A percentile compares a stretch with the other conserved stretches of the same genome.
Conservation (phyloP, 2,797 vertebrate genomes). For the Dipus sagitta region DNA sequence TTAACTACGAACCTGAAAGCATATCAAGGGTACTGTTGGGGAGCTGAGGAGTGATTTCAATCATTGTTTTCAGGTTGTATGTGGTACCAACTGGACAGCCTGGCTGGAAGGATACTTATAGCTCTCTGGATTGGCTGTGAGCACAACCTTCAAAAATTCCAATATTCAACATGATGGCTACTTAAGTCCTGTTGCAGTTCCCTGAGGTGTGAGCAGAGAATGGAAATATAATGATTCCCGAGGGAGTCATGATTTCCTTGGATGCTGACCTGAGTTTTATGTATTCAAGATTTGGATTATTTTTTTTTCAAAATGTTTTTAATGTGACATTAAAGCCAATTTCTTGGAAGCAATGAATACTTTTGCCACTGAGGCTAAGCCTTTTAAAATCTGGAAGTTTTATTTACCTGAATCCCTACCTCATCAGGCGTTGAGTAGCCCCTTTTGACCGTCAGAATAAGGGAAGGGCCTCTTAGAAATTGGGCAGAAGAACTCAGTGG, state of each 20-base stretch:
- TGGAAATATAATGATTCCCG: background rate
- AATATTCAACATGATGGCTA: rapidly evolving
- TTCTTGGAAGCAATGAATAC: background rate
- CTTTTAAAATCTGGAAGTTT: background rate
- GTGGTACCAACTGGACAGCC: background rate
- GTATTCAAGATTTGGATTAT: background rate
- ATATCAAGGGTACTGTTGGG: background rate
- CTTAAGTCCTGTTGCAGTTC: background rate
- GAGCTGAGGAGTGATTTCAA: background rate
- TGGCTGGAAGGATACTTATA: background rate
- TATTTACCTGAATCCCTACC: background rate
- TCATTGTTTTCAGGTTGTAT: background rate
- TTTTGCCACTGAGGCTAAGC: background rate
- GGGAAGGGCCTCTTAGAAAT: too few species aligned
- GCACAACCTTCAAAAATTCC: background rate
- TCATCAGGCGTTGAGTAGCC: background rate
- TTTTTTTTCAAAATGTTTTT: too few species aligned
- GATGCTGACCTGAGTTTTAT: background rate
- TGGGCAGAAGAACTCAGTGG: too few species aligned
- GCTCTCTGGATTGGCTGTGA: background rate
- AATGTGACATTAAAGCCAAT: background rate
- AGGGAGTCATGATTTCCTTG: background rate
- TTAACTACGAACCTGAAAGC: background rate
- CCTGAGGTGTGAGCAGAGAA: background rate
- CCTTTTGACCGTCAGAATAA: background rate